phyloP scores from a whole-genome alignment of 2,113 vertebrate species.

The Morone chrysops region DNA sequence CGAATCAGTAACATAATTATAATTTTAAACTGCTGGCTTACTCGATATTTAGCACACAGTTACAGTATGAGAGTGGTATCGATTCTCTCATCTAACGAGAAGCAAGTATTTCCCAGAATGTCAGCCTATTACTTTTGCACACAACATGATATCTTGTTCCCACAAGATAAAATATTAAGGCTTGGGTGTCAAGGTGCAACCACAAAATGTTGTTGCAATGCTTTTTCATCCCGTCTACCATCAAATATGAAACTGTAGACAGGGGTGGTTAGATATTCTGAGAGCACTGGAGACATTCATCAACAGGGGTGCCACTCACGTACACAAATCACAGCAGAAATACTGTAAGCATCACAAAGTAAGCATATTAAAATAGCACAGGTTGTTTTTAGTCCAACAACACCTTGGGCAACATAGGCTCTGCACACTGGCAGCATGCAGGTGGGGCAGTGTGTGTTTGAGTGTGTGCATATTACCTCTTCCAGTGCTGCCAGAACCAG shows the following conservation, averaged over 20 bases:
- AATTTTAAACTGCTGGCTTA: neutral
- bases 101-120: neutral
- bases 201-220: neutral
- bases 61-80: neutral
- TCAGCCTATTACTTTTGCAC: neutral
- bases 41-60: neutral
- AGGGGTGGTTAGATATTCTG: neutral
- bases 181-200: conserved; percentile 20
- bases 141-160: neutral
- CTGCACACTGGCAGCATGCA: conserved; percentile 49
- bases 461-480: conserved; percentile 83
- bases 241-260: conserved; percentile 19
- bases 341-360: conserved; percentile 17
- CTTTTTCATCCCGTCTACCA: neutral
- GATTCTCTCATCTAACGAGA: neutral
- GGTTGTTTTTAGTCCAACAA: conserved; percentile 56
- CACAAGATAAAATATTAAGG: neutral
- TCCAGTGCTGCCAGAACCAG: conserved; percentile 93
- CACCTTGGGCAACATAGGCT: conserved; percentile 49
- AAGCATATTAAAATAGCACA: conserved; percentile 51
- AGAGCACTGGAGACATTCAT: neutral
- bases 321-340: conserved; percentile 23
- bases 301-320: conserved; percentile 11
- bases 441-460: conserved; percentile 40
- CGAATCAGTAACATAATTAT: neutral